phyloP scores from a whole-genome alignment of 2,888 invertebrate species.

The Cataglyphis livida region DNA sequence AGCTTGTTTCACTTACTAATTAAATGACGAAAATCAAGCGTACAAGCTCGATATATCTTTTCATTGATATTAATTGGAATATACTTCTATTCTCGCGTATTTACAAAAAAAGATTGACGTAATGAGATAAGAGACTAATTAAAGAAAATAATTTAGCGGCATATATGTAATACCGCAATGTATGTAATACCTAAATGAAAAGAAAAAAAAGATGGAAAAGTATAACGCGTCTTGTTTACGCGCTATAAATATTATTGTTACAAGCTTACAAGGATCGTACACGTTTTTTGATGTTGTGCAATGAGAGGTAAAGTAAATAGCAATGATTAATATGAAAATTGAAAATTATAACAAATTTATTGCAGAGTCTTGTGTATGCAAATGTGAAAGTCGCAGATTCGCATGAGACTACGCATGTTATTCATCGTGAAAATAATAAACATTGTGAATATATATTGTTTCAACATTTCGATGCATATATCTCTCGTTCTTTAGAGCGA shows the following conservation, averaged over 20 bases:
- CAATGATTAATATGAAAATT: constrained; percentile 11
- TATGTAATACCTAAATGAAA: neutral
- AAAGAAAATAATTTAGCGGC: constrained; percentile 5
- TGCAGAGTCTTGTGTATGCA: neutral
- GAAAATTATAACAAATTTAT: constrained; percentile 7
- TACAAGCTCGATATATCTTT: constrained; percentile 16
- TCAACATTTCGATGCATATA: constrained; percentile 48
- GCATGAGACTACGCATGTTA: constrained; percentile 38
- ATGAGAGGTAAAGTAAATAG: constrained; percentile 36
- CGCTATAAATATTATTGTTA: constrained; percentile 23
- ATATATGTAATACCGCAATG: neutral
- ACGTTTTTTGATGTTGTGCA: constrained; percentile 38
- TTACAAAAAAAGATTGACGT: neutral
- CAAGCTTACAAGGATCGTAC: constrained; percentile 22
- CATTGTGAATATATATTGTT: constrained; percentile 57
- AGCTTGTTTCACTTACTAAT: constrained; percentile 11
- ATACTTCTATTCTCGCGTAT: neutral
- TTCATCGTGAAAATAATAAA: constrained; percentile 58
- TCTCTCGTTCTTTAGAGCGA: constrained; percentile 63
- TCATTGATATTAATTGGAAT: constrained; percentile 24
- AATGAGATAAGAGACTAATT: constrained; percentile 30
- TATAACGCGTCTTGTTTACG: constrained; percentile 5
- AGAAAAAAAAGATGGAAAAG: neutral
- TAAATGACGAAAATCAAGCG: constrained; percentile 17
- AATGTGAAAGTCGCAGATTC: constrained; percentile 37